Percentiles rank a stretch among this genome's conserved stretches.
These are phyloP conservation scores for Beris chalybata DNA, from an alignment of 2,888 invertebrate species.

Conservation along the genomic window DNA sequence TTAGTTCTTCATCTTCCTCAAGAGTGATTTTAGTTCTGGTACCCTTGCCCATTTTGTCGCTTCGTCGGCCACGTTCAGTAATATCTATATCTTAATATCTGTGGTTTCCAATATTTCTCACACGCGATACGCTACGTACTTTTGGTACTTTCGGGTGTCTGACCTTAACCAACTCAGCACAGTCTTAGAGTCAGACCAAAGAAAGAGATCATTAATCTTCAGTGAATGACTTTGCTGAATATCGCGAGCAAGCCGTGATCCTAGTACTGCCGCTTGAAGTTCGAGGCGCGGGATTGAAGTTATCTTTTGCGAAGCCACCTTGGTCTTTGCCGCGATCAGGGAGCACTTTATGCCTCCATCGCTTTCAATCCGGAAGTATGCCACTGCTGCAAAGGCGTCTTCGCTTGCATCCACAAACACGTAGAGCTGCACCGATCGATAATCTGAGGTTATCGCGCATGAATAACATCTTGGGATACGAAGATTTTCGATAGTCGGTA, in stretches of 20 bases:
- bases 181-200: constrained; percentile 30
- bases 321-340: constrained; percentile 36
- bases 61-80: constrained; percentile 34
- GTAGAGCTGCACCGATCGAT: constrained; percentile 31
- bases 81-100: constrained; percentile 31
- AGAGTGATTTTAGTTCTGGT: neutral
- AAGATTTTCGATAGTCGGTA: constrained; percentile 3
- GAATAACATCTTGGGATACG: constrained; percentile 35
- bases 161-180: constrained; percentile 41
- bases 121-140: constrained; percentile 33
- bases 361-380: constrained; percentile 35
- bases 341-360: constrained; percentile 19
- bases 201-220: neutral
- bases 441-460: neutral
- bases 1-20: neutral
- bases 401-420: constrained; percentile 40
- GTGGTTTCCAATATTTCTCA: constrained; percentile 27
- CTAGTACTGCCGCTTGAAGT: constrained; percentile 37
- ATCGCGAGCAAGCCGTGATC: constrained; percentile 23
- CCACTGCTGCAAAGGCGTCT: constrained; percentile 40
- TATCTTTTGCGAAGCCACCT: constrained; percentile 33
- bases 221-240: constrained; percentile 17
- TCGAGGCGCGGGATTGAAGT: constrained; percentile 36
- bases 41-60: constrained; percentile 22
- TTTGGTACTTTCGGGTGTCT: constrained; percentile 41